These are phyloP conservation scores for Drosophila triauraria DNA, from an alignment of 1,140 invertebrate genomes.

Conservation along the genomic window DNA sequence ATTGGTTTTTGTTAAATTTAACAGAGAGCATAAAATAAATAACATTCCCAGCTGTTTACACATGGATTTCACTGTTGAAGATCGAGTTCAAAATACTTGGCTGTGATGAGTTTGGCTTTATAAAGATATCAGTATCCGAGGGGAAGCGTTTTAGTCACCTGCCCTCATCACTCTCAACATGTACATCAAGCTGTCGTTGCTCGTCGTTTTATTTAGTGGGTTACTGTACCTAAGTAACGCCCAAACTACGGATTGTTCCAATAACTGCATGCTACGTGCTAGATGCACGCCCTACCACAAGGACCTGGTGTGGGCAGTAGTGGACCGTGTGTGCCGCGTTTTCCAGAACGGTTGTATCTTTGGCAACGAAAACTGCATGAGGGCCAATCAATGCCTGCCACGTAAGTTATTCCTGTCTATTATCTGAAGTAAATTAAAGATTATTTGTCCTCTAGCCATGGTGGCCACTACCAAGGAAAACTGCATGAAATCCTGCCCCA, in stretches of 20 bases:
- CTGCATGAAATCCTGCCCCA: conserved; percentile 33
- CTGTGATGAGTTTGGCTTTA: background rate
- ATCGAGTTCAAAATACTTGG: conserved; percentile 9
- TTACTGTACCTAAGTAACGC: conserved; percentile 13
- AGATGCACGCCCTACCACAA: conserved; percentile 47
- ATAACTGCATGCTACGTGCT: conserved; percentile 10
- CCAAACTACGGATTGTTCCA: conserved; percentile 29
- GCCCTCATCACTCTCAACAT: background rate
- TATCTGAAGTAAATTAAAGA: background rate
- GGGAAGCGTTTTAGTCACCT: conserved; percentile 23
- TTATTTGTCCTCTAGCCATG: conserved; percentile 9
- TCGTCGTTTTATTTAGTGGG: conserved; percentile 8
- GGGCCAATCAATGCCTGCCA: conserved; percentile 45
- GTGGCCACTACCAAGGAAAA: conserved; percentile 6
- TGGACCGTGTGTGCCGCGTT: conserved; percentile 37
- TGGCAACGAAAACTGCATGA: conserved; percentile 42
- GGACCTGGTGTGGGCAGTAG: conserved; percentile 45
- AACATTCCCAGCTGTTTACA: conserved; percentile 27
- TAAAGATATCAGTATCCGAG: conserved; percentile 1
- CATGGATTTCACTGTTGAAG: conserved; percentile 14
- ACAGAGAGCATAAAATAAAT: conserved; percentile 1
- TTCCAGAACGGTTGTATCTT: conserved; percentile 62
- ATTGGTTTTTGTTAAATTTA: conserved; percentile 4
- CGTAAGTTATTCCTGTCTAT: conserved; percentile 8
- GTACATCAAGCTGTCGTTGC: conserved; percentile 8